These are phyloP conservation scores for Linepithema humile DNA, from an alignment of 1,140 invertebrate genomes.

Conservation along the genomic window DNA sequence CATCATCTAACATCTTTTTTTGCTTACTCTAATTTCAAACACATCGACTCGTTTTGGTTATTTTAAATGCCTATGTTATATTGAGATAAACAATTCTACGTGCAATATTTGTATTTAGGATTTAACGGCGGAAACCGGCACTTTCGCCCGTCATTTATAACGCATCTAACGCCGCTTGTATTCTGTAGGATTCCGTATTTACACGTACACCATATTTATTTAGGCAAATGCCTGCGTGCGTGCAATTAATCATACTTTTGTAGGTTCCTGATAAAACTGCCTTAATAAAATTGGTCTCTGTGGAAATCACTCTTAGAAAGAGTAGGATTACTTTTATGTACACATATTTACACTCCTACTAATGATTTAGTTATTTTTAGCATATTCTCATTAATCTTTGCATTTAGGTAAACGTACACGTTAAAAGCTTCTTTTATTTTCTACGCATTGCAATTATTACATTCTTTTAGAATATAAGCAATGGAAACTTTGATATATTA, in stretches of 20 bases:
- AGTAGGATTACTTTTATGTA: background rate
- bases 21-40: too few species aligned
- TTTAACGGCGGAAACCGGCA: background rate
- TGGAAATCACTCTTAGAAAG: slow-evolving; percentile 18
- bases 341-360: background rate
- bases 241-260: slow-evolving; percentile 45
- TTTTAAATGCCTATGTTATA: too few species aligned
- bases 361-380: background rate
- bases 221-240: background rate
- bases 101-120: too few species aligned
- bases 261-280: slow-evolving; percentile 7
- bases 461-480: slow-evolving; percentile 1
- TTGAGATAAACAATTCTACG: too few species aligned
- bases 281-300: slow-evolving; percentile 9
- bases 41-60: too few species aligned
- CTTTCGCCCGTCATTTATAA: background rate
- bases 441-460: background rate
- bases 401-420: background rate
- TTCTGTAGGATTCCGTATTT: background rate
- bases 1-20: too few species aligned
- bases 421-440: background rate
- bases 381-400: background rate
- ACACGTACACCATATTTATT: background rate
- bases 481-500: background rate
- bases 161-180: background rate